Evolutionary conservation across 2,113 vertebrate species (phyloP).

Genomic region (Cavia aperea): DNA sequence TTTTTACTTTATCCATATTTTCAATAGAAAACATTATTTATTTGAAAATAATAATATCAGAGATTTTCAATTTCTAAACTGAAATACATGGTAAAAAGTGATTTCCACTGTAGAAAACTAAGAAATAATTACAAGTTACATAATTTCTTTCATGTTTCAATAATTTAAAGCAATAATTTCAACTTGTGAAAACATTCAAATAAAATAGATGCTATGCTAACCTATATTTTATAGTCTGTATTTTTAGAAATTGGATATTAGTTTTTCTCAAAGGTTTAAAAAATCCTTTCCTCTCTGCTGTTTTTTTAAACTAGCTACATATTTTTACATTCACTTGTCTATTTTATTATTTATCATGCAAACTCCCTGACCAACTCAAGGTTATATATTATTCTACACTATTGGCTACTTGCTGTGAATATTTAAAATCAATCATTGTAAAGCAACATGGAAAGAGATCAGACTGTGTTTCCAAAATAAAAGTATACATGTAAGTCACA

Average conservation of each 20-base stretch:
- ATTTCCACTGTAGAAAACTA: background rate
- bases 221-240: background rate
- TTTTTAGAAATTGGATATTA: background rate
- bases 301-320: background rate
- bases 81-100: background rate
- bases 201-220: background rate
- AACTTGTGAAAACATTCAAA: conserved; percentile 12
- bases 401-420: background rate
- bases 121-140: conserved; percentile 21
- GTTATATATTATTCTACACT: conserved; percentile 32
- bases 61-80: background rate
- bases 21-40: background rate
- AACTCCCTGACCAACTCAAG: background rate
- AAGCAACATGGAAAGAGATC: conserved; percentile 8
- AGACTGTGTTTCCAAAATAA: background rate
- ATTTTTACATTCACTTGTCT: background rate
- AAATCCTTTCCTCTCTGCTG: background rate
- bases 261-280: background rate
- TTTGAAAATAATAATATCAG: background rate
- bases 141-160: conserved; percentile 25
- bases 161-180: background rate
- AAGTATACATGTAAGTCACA: background rate
- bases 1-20: background rate
- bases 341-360: background rate
- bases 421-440: conserved; percentile 31